Evolutionary conservation across 2,797 vertebrate species (phyloP).

Genomic region (Gymnopithys bicolor): DNA sequence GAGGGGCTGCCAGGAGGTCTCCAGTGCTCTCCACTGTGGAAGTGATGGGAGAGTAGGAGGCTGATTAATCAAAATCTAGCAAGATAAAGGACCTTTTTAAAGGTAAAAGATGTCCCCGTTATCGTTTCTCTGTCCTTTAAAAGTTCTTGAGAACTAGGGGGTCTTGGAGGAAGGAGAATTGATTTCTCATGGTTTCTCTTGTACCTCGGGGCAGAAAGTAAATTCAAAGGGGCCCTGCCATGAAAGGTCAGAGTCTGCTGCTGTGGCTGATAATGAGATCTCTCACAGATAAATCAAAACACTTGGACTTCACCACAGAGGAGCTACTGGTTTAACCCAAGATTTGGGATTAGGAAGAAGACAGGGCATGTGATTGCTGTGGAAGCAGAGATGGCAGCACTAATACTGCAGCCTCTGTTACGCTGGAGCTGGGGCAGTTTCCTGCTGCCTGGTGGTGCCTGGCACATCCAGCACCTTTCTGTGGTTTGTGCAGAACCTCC

Average conservation of each 20-base stretch:
- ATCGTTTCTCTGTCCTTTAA: slow-evolving; percentile 3
- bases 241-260: slow-evolving; percentile 43
- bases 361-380: not conserved
- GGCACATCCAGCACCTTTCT: not conserved
- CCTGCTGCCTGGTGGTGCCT: not conserved
- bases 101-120: not conserved
- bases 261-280: slow-evolving; percentile 52
- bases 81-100: not conserved
- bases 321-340: not conserved
- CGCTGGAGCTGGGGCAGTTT: not conserved
- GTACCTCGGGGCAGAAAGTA: slow-evolving; percentile 42
- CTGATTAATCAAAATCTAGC: slow-evolving; percentile 1
- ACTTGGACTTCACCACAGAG: not conserved
- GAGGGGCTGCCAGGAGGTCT: not conserved
- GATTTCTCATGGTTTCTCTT: slow-evolving; percentile 35
- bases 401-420: rapidly evolving
- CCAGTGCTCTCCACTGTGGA: rapidly evolving
- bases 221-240: slow-evolving; percentile 58
- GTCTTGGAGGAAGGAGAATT: slow-evolving; percentile 31
- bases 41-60: not conserved
- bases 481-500: not conserved
- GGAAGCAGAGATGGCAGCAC: not conserved
- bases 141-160: slow-evolving; percentile 26
- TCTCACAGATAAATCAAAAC: slow-evolving; percentile 55
- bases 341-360: not conserved